These are phyloP conservation scores for Drosophila suzukii DNA, from an alignment of 1,140 invertebrate genomes.

Conservation along the genomic window DNA sequence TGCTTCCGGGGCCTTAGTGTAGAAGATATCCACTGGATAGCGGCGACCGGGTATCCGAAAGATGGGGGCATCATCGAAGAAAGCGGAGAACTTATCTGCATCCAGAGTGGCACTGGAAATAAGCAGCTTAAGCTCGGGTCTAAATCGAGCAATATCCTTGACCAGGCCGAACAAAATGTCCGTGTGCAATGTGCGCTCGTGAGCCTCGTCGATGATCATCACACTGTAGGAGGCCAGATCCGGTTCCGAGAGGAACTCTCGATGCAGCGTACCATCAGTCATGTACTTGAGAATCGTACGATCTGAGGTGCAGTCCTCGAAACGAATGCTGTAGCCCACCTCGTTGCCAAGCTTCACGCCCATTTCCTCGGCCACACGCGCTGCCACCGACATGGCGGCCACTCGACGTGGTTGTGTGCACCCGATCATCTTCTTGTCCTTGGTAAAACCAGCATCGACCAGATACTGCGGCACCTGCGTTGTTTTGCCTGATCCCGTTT, in stretches of 20 bases:
- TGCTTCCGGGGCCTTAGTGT: constrained; percentile 99
- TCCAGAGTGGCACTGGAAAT: constrained; percentile 99
- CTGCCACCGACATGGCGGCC: constrained; percentile 99
- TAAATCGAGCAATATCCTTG: constrained; percentile 98
- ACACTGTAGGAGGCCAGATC: constrained; percentile 97
- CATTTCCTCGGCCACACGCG: constrained; percentile 99
- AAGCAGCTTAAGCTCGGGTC: constrained; percentile 96
- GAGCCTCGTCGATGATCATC: constrained; percentile 99
- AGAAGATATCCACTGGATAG: constrained; percentile 97
- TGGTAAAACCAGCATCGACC: constrained; percentile 94
- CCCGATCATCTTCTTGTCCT: constrained; percentile 94
- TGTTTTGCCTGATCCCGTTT: constrained; percentile 99
- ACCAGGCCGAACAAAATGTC: constrained; percentile 99
- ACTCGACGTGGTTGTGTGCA: constrained; percentile 99
- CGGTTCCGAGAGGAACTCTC: constrained; percentile 99
- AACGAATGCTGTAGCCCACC: constrained; percentile 99
- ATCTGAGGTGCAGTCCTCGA: constrained; percentile 99
- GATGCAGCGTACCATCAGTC: constrained; percentile 99
- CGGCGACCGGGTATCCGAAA: constrained; percentile 97
- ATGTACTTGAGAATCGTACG: constrained; percentile 99
- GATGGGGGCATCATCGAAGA: constrained; percentile 99
- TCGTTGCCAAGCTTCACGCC: constrained; percentile 98
- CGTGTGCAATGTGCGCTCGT: constrained; percentile 98
- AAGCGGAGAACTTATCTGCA: constrained; percentile 98
- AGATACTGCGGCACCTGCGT: constrained; percentile 99